These are phyloP conservation scores for Lepidocolaptes lacrymiger DNA, from an alignment of 2,797 vertebrate species.

Conservation along the genomic window DNA sequence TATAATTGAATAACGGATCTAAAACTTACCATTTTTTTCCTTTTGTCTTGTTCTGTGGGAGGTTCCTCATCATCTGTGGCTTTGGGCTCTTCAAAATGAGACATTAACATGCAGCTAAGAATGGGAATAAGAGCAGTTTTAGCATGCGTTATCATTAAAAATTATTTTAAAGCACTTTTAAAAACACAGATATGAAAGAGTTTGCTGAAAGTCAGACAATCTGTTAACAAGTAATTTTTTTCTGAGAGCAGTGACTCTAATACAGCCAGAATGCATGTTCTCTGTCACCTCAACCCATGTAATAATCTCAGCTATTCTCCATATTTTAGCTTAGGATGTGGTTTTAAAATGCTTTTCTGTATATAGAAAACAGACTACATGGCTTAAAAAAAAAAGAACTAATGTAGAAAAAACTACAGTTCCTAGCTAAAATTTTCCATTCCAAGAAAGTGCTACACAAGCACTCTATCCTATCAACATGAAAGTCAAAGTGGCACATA, in stretches of 20 bases:
- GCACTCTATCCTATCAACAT: neutral
- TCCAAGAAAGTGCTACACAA: neutral
- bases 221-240: neutral
- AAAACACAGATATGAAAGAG: neutral
- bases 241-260: neutral
- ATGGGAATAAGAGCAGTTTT: slow-evolving; percentile 17
- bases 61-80: slow-evolving; percentile 92
- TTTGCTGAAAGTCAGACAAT: neutral
- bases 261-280: neutral
- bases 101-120: slow-evolving; percentile 95
- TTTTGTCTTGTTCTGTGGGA: slow-evolving; percentile 97
- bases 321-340: neutral
- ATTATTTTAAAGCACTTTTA: neutral
- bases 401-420: neutral
- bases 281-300: neutral
- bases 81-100: slow-evolving; percentile 90
- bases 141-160: neutral
- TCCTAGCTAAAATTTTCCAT: neutral
- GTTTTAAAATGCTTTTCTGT: neutral
- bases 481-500: neutral
- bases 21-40: slow-evolving; percentile 89
- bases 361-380: neutral
- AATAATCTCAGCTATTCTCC: neutral
- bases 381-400: neutral
- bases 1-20: neutral